These are phyloP conservation scores for Sebastolobus altivelis DNA, from an alignment of 2,797 vertebrate species.

Conservation along the genomic window DNA sequence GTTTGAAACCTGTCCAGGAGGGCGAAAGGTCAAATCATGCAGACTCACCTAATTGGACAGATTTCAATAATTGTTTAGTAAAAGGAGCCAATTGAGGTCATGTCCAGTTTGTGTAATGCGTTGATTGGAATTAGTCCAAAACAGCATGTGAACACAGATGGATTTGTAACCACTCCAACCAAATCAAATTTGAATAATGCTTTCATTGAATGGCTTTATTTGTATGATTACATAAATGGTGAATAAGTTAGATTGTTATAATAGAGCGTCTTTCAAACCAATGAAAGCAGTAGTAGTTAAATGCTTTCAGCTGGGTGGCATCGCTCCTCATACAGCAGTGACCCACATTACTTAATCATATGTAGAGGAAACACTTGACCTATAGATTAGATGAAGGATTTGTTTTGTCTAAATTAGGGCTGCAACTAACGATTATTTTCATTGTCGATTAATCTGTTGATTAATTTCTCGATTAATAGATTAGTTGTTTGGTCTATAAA, in stretches of 20 bases:
- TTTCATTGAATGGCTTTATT: slow-evolving; percentile 12
- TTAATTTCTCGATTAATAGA: too few species aligned
- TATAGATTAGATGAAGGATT: neutral
- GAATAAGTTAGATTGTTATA: neutral
- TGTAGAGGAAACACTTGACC: neutral
- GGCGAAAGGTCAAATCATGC: slow-evolving; percentile 18
- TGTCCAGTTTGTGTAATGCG: slow-evolving; percentile 32
- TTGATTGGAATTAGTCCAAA: slow-evolving; percentile 47
- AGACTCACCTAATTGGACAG: slow-evolving; percentile 24
- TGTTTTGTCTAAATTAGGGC: neutral
- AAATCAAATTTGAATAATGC: slow-evolving; percentile 31
- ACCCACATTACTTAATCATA: neutral
- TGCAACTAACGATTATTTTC: too few species aligned
- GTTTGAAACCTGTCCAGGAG: neutral
- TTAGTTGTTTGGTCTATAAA: too few species aligned
- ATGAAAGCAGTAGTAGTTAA: neutral
- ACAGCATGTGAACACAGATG: slow-evolving; percentile 44
- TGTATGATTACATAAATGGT: neutral
- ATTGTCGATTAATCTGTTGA: neutral
- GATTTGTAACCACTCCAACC: slow-evolving; percentile 32
- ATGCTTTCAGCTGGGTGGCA: neutral
- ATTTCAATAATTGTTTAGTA: slow-evolving; percentile 18
- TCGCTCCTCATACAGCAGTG: neutral
- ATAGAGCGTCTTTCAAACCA: slow-evolving; percentile 1
- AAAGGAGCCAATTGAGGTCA: slow-evolving; percentile 21